phyloP scores from a whole-genome alignment of 2,113 vertebrate genomes.

The Melanerpes aurifrons region DNA sequence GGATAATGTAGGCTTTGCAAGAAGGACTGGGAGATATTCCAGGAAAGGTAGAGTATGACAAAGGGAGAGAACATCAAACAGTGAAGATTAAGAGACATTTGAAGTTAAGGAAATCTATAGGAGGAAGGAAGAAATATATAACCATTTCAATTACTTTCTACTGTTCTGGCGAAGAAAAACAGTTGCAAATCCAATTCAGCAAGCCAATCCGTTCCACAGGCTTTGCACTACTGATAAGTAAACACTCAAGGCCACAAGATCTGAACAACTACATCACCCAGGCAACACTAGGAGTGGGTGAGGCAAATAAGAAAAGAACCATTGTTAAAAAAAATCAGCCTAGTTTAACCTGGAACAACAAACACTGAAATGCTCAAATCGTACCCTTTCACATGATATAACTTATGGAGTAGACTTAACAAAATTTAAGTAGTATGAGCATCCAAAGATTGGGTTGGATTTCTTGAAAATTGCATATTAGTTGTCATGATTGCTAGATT shows the following conservation, averaged over 20 bases:
- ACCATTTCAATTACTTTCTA: neutral
- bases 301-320: conserved; percentile 3
- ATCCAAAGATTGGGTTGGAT: neutral
- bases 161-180: neutral
- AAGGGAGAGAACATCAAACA: neutral
- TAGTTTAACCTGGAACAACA: neutral
- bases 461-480: neutral
- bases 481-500: neutral
- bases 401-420: neutral
- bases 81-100: neutral
- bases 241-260: neutral
- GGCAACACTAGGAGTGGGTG: neutral
- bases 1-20: neutral
- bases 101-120: neutral
- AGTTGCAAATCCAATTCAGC: neutral
- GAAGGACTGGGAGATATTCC: neutral
- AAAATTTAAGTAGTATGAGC: neutral
- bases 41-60: neutral
- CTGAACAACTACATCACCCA: conserved; percentile 1
- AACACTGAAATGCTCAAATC: neutral
- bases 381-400: neutral
- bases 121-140: neutral
- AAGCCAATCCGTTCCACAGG: neutral
- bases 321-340: neutral
- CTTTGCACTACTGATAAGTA: conserved; percentile 13